phyloP scores from a whole-genome alignment of 2,888 invertebrate genomes.

The Syrista parreyssii region DNA sequence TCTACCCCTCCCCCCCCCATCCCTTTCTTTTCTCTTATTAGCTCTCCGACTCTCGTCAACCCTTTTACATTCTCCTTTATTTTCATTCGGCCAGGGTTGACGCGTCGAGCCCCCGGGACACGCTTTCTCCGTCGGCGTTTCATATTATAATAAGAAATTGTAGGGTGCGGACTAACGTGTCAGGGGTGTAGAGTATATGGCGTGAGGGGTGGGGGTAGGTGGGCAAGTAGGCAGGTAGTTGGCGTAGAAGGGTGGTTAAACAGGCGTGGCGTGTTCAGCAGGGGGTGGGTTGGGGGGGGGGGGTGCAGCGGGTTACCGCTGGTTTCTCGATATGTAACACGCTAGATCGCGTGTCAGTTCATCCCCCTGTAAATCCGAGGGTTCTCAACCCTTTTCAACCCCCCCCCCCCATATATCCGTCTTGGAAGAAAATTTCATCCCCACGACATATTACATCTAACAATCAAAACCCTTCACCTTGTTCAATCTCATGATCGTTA shows the following conservation, averaged over 20 bases:
- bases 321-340: conserved; percentile 46
- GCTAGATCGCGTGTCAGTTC: conserved; percentile 62
- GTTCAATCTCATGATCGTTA: too few relatives aligned
- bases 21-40: conserved; percentile 8
- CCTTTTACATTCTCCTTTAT: conserved; percentile 20
- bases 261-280: background rate
- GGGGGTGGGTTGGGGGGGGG: conserved; percentile 28
- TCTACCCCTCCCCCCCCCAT: too few relatives aligned
- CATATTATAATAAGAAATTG: conserved; percentile 55
- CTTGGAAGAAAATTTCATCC: too few relatives aligned
- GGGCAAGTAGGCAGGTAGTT: background rate
- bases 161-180: conserved; percentile 43
- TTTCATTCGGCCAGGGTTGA: conserved; percentile 25
- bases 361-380: conserved; percentile 54
- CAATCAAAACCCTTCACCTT: too few relatives aligned
- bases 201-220: too few relatives aligned
- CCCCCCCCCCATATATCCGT: too few relatives aligned
- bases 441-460: too few relatives aligned
- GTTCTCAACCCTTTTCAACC: conserved; percentile 48
- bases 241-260: background rate
- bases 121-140: background rate
- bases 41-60: conserved; percentile 17
- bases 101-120: too few relatives aligned
- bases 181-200: background rate
- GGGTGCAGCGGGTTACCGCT: conserved; percentile 33